These are phyloP conservation scores for Globodera rostochiensis DNA, from an alignment of 1,140 invertebrate species.

Conservation along the genomic window DNA sequence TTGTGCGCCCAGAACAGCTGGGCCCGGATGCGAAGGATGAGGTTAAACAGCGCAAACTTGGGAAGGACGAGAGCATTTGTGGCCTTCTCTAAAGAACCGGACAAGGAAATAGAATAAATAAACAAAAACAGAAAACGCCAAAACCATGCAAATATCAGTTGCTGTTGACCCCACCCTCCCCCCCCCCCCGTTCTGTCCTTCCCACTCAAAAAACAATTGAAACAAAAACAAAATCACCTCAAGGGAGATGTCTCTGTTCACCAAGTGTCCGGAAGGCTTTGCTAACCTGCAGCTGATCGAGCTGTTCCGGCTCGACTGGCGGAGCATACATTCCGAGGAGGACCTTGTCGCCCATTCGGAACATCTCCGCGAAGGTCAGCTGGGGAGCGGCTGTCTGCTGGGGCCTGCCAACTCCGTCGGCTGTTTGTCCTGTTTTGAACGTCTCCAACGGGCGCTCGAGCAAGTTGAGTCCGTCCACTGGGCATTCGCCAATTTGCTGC, in stretches of 20 bases:
- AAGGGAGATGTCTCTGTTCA: constrained; percentile 44
- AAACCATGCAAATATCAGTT: no score
- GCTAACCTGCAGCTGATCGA: constrained; percentile 49
- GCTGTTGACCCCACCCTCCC: no score
- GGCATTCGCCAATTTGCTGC: constrained; percentile 46
- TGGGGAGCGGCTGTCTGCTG: constrained; percentile 44
- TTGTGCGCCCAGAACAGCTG: constrained; percentile 41
- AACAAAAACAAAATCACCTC: neutral
- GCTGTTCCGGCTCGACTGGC: constrained; percentile 51
- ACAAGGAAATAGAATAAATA: no score
- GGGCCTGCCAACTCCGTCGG: constrained; percentile 33
- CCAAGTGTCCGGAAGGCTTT: constrained; percentile 35
- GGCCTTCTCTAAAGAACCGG: no score
- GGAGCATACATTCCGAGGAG: constrained; percentile 35
- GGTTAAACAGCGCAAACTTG: neutral
- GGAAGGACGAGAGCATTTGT: no score
- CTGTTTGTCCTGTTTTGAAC: constrained; percentile 48
- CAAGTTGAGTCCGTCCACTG: constrained; percentile 46
- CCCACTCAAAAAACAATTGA: no score
- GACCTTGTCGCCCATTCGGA: constrained; percentile 48
- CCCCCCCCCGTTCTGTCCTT: no score
- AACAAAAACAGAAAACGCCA: no score
- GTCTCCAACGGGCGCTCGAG: constrained; percentile 38
- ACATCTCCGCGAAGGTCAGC: constrained; percentile 35
- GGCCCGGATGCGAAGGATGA: constrained; percentile 39